Percentiles rank a stretch among this genome's conserved stretches.
These are phyloP conservation scores for Alaudala cheleensis DNA, from an alignment of 2,113 vertebrate species.

Conservation along the genomic window DNA sequence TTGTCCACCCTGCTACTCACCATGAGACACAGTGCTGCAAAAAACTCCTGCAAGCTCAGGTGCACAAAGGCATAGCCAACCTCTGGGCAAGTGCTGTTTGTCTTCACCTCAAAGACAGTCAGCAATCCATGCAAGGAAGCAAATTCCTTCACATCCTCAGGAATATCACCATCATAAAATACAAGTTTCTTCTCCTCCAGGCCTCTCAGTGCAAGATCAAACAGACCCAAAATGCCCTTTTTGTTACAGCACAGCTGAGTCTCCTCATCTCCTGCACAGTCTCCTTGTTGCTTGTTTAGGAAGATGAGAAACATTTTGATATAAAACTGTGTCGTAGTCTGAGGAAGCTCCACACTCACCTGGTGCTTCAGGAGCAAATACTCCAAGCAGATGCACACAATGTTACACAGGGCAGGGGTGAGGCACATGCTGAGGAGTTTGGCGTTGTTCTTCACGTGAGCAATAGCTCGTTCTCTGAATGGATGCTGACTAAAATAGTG, in stretches of 20 bases:
- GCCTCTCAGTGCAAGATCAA: slow-evolving; percentile 79
- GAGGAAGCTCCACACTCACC: slow-evolving; percentile 62
- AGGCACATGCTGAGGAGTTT: slow-evolving; percentile 84
- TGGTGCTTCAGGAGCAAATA: slow-evolving; percentile 63
- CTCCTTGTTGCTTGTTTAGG: slow-evolving; percentile 42
- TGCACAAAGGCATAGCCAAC: slow-evolving; percentile 83
- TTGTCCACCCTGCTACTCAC: slow-evolving; percentile 71
- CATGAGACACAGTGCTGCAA: slow-evolving; percentile 86
- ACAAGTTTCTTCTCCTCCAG: slow-evolving; percentile 78
- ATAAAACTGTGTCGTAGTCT: slow-evolving; percentile 85
- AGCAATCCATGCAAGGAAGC: slow-evolving; percentile 75
- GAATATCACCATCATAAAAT: slow-evolving; percentile 76
- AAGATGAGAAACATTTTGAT: slow-evolving; percentile 79
- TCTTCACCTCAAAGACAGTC: slow-evolving; percentile 74
- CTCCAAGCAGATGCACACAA: slow-evolving; percentile 84
- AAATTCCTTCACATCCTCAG: slow-evolving; percentile 69
- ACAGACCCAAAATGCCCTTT: slow-evolving; percentile 72
- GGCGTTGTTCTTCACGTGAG: slow-evolving; percentile 66
- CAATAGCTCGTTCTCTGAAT: slow-evolving; percentile 58
- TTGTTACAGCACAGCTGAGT: slow-evolving; percentile 24
- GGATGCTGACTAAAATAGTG: slow-evolving; percentile 73
- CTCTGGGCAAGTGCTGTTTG: slow-evolving; percentile 24
- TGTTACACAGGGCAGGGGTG: slow-evolving; percentile 81
- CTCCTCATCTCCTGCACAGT: not conserved
- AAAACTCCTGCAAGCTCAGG: slow-evolving; percentile 89